Evolutionary conservation across 2,113 vertebrate genomes (phyloP).

Genomic region (Halcyon senegalensis): DNA sequence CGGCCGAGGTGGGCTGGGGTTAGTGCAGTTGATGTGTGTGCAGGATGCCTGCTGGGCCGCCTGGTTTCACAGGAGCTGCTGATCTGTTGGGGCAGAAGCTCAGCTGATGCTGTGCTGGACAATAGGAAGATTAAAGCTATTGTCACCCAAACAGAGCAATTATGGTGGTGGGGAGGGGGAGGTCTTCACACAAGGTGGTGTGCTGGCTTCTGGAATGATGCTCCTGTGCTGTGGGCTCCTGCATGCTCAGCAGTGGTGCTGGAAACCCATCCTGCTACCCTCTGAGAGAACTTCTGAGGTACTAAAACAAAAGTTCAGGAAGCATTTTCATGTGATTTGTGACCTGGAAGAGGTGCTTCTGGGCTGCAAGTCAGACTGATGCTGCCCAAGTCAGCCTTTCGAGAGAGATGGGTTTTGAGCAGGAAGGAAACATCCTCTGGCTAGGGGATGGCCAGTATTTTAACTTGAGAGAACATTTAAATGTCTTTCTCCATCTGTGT

Average conservation of each 20-base stretch:
- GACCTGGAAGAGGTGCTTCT: background rate
- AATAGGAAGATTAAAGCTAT: background rate
- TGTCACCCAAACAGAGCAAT: background rate
- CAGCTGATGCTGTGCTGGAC: background rate
- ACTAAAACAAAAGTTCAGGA: background rate
- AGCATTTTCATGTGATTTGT: background rate
- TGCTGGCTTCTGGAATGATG: background rate
- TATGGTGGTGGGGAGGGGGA: background rate
- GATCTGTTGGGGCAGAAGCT: background rate
- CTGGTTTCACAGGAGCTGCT: background rate
- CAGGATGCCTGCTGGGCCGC: background rate
- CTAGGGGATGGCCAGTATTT: background rate
- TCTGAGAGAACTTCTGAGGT: background rate
- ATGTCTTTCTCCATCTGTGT: background rate
- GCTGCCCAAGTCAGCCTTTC: background rate
- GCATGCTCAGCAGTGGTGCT: background rate
- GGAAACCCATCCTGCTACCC: background rate
- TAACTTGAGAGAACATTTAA: background rate
- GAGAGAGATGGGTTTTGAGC: background rate
- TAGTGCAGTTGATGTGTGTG: accelerated
- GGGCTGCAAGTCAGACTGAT: background rate
- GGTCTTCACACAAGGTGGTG: background rate
- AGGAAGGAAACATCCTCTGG: background rate
- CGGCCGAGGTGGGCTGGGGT: background rate
- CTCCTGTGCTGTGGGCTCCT: background rate